Evolutionary conservation across 2,888 invertebrate species (phyloP), one percentile per base, ranked within the genome.

Genomic region (Gonocerus acuteangulatus): DNA sequence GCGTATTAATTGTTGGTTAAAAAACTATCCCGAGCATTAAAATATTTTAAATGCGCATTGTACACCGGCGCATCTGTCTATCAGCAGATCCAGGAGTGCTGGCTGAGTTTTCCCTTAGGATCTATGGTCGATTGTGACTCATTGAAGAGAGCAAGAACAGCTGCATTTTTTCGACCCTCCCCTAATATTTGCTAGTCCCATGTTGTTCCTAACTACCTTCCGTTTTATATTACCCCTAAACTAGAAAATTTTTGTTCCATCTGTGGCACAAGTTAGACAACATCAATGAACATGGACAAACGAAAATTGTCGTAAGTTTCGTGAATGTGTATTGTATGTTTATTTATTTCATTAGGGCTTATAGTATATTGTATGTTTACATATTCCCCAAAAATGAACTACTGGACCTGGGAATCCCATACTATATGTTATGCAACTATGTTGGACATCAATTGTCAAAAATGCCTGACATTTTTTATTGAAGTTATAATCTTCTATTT

Each of bases 221-320:
- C 27, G 32, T 23, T 32, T 45, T 16, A 11, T 32, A n/a, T 23
- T 45, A 7, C 27, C 21, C 32, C 11, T 16, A 32, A 19, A 57
- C 27, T 57, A 57, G 47, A 47, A 19, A 22, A 32, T 22, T 36
- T 39, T 15, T 16, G 21, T 19, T 21, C 21, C 34, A 36, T 32
- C 23, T 18, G 32, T 19, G 18, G 1, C 27, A 32, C 13, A 18
- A 13, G 22, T 54, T 42, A 19, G 15, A 22, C 22, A n/a, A 22
- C 34, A 19, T 22, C 47, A 27, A 49, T 51, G 49, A 62, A 59
- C 61, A 74, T 74, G 74, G 74, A 74, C 63, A 72, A 69, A 66
- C 71, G 74, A 71, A 74, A 74, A 73, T 71, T 74, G 69, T 74
- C 74, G 74, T 74, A 70, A 74, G 74, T 74, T 70, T 49, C 6